These are phyloP conservation scores for Rhagonycha lutea DNA, from an alignment of 2,888 invertebrate genomes.

Conservation along the genomic window DNA sequence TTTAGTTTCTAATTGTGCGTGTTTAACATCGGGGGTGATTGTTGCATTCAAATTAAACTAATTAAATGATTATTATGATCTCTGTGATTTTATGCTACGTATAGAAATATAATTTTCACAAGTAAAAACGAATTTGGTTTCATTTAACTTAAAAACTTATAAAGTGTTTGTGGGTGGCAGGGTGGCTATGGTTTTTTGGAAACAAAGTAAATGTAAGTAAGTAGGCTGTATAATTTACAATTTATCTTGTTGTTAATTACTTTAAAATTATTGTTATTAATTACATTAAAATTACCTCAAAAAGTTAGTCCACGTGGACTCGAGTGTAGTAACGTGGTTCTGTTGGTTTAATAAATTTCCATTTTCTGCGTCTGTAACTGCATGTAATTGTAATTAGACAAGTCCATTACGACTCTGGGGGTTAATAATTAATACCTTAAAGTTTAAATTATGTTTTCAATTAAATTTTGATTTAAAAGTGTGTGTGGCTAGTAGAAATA, in stretches of 20 bases:
- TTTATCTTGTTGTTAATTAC: background rate
- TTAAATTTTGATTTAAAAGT: too few species aligned
- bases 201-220: background rate
- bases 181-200: background rate
- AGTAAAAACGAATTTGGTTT: background rate
- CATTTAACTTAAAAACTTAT: background rate
- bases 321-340: too few species aligned
- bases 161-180: background rate
- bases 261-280: too few species aligned
- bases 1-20: background rate
- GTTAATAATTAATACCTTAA: too few species aligned
- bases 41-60: background rate
- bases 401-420: too few species aligned
- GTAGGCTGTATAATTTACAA: background rate
- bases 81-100: background rate
- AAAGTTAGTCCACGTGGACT: too few species aligned
- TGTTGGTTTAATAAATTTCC: too few species aligned
- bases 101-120: background rate
- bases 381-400: too few species aligned
- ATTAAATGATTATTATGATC: background rate
- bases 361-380: too few species aligned
- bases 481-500: too few species aligned
- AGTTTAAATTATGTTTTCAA: too few species aligned
- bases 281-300: too few species aligned
- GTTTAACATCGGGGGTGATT: background rate